Evolutionary conservation across 53 echinoderm and acorn worm species (phyloP), one percentile per base, ranked within the genome.

Genomic region (Arbacia lixula): DNA sequence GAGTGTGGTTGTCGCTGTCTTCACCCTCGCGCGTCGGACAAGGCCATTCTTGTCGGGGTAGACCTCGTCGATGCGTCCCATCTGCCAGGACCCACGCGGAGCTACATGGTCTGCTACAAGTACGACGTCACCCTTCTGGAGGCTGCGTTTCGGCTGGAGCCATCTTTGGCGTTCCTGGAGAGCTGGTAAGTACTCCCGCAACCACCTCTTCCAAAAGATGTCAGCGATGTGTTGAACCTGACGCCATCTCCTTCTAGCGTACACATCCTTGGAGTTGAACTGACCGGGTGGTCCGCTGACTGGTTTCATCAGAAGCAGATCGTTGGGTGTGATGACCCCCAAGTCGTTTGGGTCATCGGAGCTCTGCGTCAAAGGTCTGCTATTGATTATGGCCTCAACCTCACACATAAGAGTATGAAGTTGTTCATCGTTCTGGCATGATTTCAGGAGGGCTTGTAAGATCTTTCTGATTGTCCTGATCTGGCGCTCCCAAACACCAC

Each of bases 391-490:
- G 10, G 76, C 65, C 69, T 91, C 87, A 24, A 69, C 42, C 42
- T 91, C 91, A 75, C 87, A 87, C 66, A 87, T 54, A 4, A 90
- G 60, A 1, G 90, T 90, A 19, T 69, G 28, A 8, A 90, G 83
- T 71, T 85, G 79, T 14, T 90, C 90, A 5, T 90, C 90, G 37
- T 35, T 60, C 11, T 71, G 71, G 25, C 3, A 25, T 1, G 29
- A 20, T 4, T 54, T 61, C 5, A 79, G 76, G 60, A 32, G 46
- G 19, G 77, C 56, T n/a, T 80, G 56, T 29, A 90, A 66, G 43
- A 90, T 79, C 80, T 53, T 72, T 71, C 22, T 63, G 40, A 50
- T 46, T 53, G 56, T 87, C 50, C 35, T 72, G 63, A 24, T 72
- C 76, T 64, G 52, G 46, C 41, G 66, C 53, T 72, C 84, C 74